These are phyloP conservation scores for Hirtodrosophila confusa DNA, from an alignment of 2,888 invertebrate genomes.

Conservation along the genomic window DNA sequence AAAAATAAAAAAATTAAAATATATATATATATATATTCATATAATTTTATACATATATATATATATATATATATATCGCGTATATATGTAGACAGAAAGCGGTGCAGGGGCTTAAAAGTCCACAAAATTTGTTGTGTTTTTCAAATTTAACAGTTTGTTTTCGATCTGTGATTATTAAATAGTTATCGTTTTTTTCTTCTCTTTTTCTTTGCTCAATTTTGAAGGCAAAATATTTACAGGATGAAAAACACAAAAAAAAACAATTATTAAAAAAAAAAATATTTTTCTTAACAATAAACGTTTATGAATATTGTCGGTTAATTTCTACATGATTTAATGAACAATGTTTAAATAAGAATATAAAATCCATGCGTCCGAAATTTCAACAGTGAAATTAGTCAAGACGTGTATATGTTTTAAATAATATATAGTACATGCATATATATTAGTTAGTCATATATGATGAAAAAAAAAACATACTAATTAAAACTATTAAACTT, in stretches of 20 bases:
- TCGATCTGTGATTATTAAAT: background rate
- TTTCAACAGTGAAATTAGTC: constrained; percentile 35
- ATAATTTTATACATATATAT: constrained; percentile 24
- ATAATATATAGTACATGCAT: constrained; percentile 7
- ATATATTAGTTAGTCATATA: constrained; percentile 4
- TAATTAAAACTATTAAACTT: constrained; percentile 57
- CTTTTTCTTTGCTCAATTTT: constrained; percentile 24
- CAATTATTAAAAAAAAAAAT: constrained; percentile 11
- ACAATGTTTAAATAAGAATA: constrained; percentile 10
- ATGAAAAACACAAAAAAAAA: constrained; percentile 17
- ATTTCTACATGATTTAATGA: constrained; percentile 13
- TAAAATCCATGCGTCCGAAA: constrained; percentile 16
- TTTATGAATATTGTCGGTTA: constrained; percentile 34
- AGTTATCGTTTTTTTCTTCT: constrained; percentile 5
- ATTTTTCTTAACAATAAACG: constrained; percentile 29
- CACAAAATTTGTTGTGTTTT: constrained; percentile 29
- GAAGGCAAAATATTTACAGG: constrained; percentile 67
- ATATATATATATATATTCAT: constrained; percentile 20
- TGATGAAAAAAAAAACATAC: constrained; percentile 25
- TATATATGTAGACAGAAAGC: constrained; percentile 18
- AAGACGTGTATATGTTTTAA: constrained; percentile 16
- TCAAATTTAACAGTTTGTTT: constrained; percentile 49
- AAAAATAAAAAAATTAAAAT: constrained; percentile 38
- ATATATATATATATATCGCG: constrained; percentile 24
- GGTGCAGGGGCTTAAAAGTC: constrained; percentile 39